Conservation (phyloP, 2,113 vertebrate species). For the Poicephalus gulielmi region DNA sequence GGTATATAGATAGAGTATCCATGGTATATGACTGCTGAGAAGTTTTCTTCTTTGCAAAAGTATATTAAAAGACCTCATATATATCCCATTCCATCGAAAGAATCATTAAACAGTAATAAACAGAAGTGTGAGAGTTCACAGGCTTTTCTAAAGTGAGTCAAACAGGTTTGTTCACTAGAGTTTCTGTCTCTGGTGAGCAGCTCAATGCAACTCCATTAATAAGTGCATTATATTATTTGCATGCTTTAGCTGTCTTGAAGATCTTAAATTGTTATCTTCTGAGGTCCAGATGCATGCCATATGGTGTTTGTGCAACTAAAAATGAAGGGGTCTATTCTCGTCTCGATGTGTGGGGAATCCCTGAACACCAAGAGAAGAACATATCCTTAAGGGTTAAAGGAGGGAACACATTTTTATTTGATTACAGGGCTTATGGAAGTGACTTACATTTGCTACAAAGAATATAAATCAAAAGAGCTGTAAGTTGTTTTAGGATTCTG, state of each 20-base stretch:
- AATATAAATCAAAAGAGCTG: slow-evolving; percentile 38
- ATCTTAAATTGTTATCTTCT: slow-evolving; percentile 70
- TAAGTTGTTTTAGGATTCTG: not conserved
- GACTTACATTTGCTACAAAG: slow-evolving; percentile 60
- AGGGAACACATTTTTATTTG: slow-evolving; percentile 73
- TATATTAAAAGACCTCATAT: slow-evolving; percentile 39
- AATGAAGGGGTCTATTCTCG: slow-evolving; percentile 71
- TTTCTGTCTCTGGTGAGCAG: slow-evolving; percentile 64
- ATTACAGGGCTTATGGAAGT: slow-evolving; percentile 64
- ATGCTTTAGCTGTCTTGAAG: slow-evolving; percentile 71
- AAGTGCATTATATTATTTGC: slow-evolving; percentile 65
- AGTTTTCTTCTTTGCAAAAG: slow-evolving; percentile 58
- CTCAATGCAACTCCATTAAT: slow-evolving; percentile 60
- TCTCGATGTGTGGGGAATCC: slow-evolving; percentile 74
- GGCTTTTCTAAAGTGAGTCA: slow-evolving; percentile 63
- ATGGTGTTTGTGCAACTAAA: slow-evolving; percentile 73
- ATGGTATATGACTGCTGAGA: slow-evolving; percentile 12
- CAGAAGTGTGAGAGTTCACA: slow-evolving; percentile 52
- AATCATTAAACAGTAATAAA: slow-evolving; percentile 15
- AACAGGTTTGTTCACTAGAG: slow-evolving; percentile 58
- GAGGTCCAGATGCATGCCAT: slow-evolving; percentile 68
- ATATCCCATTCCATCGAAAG: slow-evolving; percentile 50
- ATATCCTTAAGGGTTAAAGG: slow-evolving; percentile 75
- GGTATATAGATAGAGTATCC: slow-evolving; percentile 50
- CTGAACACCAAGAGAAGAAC: slow-evolving; percentile 76